These are phyloP conservation scores for Myathropa florea DNA, from an alignment of 2,888 invertebrate species.

Conservation along the genomic window DNA sequence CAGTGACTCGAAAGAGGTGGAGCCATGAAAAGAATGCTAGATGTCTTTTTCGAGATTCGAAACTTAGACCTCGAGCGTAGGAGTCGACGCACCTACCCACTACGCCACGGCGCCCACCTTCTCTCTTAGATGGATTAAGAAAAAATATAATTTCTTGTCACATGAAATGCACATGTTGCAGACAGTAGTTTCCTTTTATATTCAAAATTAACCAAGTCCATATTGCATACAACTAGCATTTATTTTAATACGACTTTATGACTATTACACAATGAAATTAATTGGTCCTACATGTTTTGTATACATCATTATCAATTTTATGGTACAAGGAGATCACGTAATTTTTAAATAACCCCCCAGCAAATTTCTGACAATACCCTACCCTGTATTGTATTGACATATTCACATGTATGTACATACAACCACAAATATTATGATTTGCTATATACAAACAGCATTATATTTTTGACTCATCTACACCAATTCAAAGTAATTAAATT, in stretches of 20 bases:
- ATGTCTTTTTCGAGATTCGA: too few species aligned
- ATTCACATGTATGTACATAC: not conserved
- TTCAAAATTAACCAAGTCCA: too few species aligned
- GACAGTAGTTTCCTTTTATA: too few species aligned
- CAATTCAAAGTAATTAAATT: slow-evolving; percentile 12
- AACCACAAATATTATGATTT: not conserved
- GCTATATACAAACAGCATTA: not conserved
- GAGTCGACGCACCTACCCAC: too few species aligned
- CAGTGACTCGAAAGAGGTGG: too few species aligned
- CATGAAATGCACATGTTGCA: too few species aligned
- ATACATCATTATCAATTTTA: not conserved
- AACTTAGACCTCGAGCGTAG: too few species aligned
- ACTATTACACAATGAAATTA: not conserved
- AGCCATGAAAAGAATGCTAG: too few species aligned
- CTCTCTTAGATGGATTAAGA: too few species aligned
- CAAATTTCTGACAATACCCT: not conserved
- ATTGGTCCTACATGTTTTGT: slow-evolving; percentile 7
- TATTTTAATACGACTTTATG: not conserved
- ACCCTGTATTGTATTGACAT: too few species aligned
- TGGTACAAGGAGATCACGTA: not conserved
- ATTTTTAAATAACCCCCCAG: not conserved
- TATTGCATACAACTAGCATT: not conserved
- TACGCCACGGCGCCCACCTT: too few species aligned
- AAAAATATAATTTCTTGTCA: too few species aligned
- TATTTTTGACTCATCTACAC: not conserved